Conservation (phyloP, 2,113 vertebrate species). For the Oenanthe melanoleuca region DNA sequence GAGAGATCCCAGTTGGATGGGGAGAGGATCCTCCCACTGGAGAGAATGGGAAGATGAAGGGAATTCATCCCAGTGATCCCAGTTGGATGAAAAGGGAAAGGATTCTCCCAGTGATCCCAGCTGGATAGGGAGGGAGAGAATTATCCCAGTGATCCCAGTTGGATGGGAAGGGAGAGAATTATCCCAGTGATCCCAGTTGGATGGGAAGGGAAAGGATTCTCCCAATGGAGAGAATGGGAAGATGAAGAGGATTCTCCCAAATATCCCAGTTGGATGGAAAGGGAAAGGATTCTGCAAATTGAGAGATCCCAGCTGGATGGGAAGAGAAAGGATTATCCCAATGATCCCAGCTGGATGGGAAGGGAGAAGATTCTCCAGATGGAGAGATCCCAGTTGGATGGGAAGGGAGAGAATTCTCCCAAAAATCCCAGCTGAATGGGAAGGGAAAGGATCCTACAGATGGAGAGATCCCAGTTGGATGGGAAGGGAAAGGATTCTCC, state of each 20-base stretch:
- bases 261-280: too few species aligned
- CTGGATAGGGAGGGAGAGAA: background rate
- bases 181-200: background rate
- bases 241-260: background rate
- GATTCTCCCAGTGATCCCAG: background rate
- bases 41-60: background rate
- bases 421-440: rapidly evolving
- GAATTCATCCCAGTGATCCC: background rate
- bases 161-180: background rate
- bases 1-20: too few species aligned
- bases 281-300: background rate
- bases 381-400: background rate
- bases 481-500: background rate
- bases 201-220: background rate
- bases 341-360: background rate
- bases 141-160: background rate
- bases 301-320: background rate
- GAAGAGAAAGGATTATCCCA: rapidly evolving
- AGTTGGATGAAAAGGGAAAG: background rate
- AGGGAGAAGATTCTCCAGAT: rapidly evolving
- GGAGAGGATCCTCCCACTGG: background rate
- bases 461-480: too few species aligned
- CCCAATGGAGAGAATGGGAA: too few species aligned
- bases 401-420: background rate
- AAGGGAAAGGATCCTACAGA: too few species aligned